Evolutionary conservation across 2,113 vertebrate species (phyloP).

Genomic region (Mus spicilegus): DNA sequence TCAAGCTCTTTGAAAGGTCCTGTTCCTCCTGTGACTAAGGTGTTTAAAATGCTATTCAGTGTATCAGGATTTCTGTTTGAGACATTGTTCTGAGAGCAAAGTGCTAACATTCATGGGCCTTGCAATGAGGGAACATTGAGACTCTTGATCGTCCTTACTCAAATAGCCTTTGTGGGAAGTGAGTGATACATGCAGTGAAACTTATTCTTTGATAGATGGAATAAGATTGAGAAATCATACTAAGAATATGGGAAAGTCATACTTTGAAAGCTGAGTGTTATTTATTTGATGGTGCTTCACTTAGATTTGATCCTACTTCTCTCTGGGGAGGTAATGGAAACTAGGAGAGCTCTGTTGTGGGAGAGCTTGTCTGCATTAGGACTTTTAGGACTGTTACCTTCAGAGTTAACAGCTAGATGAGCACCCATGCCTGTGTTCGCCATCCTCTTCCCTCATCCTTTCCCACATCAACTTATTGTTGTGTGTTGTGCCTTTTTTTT

Average conservation of each 20-base stretch:
- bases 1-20: neutral
- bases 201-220: neutral
- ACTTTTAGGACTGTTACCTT: neutral
- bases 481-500: neutral
- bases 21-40: neutral
- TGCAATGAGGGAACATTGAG: neutral
- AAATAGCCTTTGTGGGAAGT: neutral
- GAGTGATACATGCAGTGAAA: neutral
- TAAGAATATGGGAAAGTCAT: neutral
- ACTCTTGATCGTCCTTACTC: neutral
- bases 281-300: neutral
- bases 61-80: neutral
- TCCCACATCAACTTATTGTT: neutral
- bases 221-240: neutral
- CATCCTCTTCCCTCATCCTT: neutral
- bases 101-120: neutral
- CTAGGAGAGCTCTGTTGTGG: neutral
- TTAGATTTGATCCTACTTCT: slow-evolving; percentile 20
- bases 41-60: neutral
- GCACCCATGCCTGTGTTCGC: neutral
- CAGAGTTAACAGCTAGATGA: neutral
- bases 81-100: slow-evolving; percentile 11
- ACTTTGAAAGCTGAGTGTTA: neutral
- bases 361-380: neutral
- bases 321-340: neutral